Conservation (phyloP, 2,888 invertebrate genomes). For the Tachina grossa region DNA sequence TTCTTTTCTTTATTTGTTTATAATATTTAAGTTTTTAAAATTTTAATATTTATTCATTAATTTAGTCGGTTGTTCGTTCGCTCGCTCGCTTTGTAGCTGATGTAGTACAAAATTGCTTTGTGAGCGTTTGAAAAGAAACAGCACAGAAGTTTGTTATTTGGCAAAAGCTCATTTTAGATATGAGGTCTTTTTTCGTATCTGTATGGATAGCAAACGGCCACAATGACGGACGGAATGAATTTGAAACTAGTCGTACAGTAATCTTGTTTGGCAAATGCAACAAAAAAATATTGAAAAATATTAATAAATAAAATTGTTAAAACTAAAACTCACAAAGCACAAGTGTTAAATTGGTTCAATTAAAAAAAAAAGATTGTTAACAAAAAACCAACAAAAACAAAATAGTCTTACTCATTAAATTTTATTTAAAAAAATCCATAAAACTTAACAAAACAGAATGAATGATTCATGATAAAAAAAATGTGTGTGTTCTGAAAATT, state of each 20-base stretch:
- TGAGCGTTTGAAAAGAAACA: constrained; percentile 30
- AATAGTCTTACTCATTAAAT: constrained; percentile 29
- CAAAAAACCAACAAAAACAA: background rate
- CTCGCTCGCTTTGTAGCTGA: constrained; percentile 13
- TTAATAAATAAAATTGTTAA: constrained; percentile 27
- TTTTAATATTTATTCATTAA: constrained; percentile 44
- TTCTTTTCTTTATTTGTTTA: constrained; percentile 31
- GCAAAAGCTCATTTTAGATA: constrained; percentile 70
- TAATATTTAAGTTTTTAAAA: constrained; percentile 40
- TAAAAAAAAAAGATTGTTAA: background rate
- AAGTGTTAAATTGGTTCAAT: constrained; percentile 37
- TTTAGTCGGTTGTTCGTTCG: background rate
- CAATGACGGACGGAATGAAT: constrained; percentile 11
- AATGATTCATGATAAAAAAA: constrained; percentile 22
- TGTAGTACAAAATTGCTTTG: constrained; percentile 21
- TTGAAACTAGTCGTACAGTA: constrained; percentile 21
- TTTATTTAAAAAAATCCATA: background rate
- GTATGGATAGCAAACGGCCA: constrained; percentile 45
- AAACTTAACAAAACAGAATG: background rate
- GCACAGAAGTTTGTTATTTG: constrained; percentile 55
- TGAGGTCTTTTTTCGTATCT: constrained; percentile 58
- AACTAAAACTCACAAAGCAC: constrained; percentile 25
- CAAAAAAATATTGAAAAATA: constrained; percentile 10
- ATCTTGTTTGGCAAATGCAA: constrained; percentile 25
- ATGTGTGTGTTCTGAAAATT: background rate